Conservation (phyloP, 2,888 invertebrate species). For the Melanostoma mellinum region DNA sequence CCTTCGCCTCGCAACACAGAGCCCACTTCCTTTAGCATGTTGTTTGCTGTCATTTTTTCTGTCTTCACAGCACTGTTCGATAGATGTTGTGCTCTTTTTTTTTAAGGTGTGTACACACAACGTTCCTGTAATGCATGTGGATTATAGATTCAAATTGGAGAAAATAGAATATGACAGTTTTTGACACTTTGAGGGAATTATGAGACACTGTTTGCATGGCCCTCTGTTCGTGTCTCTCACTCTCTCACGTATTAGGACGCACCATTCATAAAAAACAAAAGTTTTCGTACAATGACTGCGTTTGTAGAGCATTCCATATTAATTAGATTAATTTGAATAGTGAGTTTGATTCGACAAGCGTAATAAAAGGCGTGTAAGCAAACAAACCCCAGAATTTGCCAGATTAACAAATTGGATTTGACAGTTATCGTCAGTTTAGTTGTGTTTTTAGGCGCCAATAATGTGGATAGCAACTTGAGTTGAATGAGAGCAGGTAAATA, state of each 20-base stretch:
- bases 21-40: conserved; percentile 66
- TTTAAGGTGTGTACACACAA: conserved; percentile 57
- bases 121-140: conserved; percentile 27
- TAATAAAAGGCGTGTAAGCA: conserved; percentile 56
- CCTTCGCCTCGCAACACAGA: conserved; percentile 1
- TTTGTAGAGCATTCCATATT: conserved; percentile 70
- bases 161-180: conserved; percentile 68
- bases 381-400: conserved; percentile 37
- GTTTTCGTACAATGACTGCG: conserved; percentile 44
- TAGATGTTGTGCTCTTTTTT: conserved; percentile 41
- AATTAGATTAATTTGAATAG: conserved; percentile 59
- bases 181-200: conserved; percentile 66
- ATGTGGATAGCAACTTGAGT: conserved; percentile 35
- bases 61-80: conserved; percentile 67
- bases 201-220: conserved; percentile 48
- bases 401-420: conserved; percentile 58
- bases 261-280: neutral
- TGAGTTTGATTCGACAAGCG: conserved; percentile 32
- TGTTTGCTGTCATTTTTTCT: conserved; percentile 69
- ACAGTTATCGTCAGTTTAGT: conserved; percentile 56
- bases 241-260: neutral
- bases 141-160: conserved; percentile 56
- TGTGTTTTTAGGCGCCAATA: conserved; percentile 65
- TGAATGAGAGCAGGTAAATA: conserved; percentile 21
- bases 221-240: neutral